Conservation (phyloP, 2,113 vertebrate genomes). For the Callaeas wilsoni region DNA sequence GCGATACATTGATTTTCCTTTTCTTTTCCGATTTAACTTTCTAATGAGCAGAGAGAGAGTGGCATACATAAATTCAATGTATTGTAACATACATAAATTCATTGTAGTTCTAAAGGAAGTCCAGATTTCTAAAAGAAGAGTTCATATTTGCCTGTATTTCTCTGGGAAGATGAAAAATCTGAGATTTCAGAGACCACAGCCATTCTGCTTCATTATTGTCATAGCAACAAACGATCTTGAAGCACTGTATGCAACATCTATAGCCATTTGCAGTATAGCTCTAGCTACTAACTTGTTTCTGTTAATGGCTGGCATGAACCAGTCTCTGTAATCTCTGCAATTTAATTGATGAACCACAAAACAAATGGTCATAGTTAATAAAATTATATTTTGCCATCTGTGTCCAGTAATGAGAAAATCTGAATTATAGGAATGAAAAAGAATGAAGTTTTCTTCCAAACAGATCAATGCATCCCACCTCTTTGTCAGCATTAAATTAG, state of each 20-base stretch:
- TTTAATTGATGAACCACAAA: slow-evolving; percentile 45
- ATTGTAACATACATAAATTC: neutral
- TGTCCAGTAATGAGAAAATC: slow-evolving; percentile 56
- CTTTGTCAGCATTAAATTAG: slow-evolving; percentile 32
- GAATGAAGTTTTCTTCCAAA: slow-evolving; percentile 36
- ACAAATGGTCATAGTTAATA: slow-evolving; percentile 56
- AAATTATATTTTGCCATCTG: slow-evolving; percentile 58
- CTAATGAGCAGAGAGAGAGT: neutral
- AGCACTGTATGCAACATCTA: slow-evolving; percentile 18
- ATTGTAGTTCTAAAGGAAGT: neutral
- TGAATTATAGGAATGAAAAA: slow-evolving; percentile 50
- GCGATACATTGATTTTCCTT: neutral
- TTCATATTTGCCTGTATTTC: neutral
- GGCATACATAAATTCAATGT: neutral
- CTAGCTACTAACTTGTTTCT: slow-evolving; percentile 13
- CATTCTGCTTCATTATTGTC: slow-evolving; percentile 44
- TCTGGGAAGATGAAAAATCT: neutral
- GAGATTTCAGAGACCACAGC: neutral
- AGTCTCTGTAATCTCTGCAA: slow-evolving; percentile 20
- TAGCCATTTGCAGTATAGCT: slow-evolving; percentile 22
- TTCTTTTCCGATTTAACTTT: neutral
- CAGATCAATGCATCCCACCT: slow-evolving; percentile 29
- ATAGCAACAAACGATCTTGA: slow-evolving; percentile 56
- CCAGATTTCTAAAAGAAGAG: neutral
- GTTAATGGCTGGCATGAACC: slow-evolving; percentile 19